Evolutionary conservation across 2,113 vertebrate genomes (phyloP), one percentile per base, ranked within the genome.

Genomic region (Corynorhinus townsendii): DNA sequence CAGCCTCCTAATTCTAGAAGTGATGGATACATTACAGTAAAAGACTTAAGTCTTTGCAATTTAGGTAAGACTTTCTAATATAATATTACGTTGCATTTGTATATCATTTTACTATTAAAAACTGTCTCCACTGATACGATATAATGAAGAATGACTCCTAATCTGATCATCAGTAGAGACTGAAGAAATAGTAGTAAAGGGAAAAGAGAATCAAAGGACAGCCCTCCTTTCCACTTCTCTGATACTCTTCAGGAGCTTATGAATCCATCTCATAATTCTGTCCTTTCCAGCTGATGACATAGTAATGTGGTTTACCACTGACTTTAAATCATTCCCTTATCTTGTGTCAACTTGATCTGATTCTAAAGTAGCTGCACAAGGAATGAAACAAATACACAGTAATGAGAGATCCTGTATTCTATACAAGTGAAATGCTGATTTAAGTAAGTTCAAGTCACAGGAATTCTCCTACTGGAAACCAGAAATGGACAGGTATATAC

Each of bases 81-180:
- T 1, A 3, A 12, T 1, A 14, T 0, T 28, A 8, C 8, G 1
- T 1, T 24, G 26, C 7, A 62, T 7, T 7, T 20, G 24, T 5
- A 0, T 19, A 12, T 20, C 7, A 68, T 1, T 19, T 15, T 45
- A 56, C 33, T 5, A 43, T 20, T 54, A 28, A 12, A 68, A 73
- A 71, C 45, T 1, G 28, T 17, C 59, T 45, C 66, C 47, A 62
- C 38, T 20, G n/a, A 33, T 22, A 6, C 38, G 16, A 17, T 6
- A 15, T 19, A 43, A 54, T 12, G 2, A 73, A 84, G 52, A 52
- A 15, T 4, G 43, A 52, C 52, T 35, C 35, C 68, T 11, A 2
- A 15, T 20, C 11, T 19, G 30, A 56, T 15, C 40, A 19, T 24
- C 1, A 9, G 22, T 1, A n/a, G 47, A 73, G 26, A 56, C 14